Evolutionary conservation across 2,797 vertebrate species (phyloP).

Genomic region (Acrocephalus scirpaceus): DNA sequence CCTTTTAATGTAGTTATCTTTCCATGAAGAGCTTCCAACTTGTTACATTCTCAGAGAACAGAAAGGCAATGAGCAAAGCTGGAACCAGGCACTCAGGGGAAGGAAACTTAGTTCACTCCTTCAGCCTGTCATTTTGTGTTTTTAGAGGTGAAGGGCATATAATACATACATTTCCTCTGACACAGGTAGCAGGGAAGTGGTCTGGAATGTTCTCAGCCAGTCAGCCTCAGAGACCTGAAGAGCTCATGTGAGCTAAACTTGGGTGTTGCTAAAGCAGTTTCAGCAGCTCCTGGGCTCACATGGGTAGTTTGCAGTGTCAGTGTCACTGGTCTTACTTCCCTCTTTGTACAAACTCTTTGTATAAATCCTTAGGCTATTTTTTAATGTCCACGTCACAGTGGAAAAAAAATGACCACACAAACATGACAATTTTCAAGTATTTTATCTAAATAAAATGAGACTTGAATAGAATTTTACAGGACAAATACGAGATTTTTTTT

Average conservation of each 20-base stretch:
- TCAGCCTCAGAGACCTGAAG: neutral
- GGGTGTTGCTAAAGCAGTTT: neutral
- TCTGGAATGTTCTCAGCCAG: neutral
- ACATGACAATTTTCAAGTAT: neutral
- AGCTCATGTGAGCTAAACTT: neutral
- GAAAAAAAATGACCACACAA: neutral
- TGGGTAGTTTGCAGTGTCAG: rapidly evolving
- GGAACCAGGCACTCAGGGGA: neutral
- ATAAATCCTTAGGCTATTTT: neutral
- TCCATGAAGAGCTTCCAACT: neutral
- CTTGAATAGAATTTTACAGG: neutral
- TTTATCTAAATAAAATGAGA: neutral
- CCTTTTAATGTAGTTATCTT: neutral
- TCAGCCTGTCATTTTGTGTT: neutral
- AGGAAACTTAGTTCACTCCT: neutral
- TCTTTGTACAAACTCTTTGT: neutral
- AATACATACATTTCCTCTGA: neutral
- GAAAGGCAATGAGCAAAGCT: neutral
- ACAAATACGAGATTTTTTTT: neutral
- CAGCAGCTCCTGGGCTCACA: neutral
- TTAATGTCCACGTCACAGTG: neutral
- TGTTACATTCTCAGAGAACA: neutral
- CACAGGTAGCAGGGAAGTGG: neutral
- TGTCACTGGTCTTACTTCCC: neutral
- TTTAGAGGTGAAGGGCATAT: neutral